These are phyloP conservation scores for Diadophis punctatus DNA, from an alignment of 2,113 vertebrate genomes.

Conservation along the genomic window DNA sequence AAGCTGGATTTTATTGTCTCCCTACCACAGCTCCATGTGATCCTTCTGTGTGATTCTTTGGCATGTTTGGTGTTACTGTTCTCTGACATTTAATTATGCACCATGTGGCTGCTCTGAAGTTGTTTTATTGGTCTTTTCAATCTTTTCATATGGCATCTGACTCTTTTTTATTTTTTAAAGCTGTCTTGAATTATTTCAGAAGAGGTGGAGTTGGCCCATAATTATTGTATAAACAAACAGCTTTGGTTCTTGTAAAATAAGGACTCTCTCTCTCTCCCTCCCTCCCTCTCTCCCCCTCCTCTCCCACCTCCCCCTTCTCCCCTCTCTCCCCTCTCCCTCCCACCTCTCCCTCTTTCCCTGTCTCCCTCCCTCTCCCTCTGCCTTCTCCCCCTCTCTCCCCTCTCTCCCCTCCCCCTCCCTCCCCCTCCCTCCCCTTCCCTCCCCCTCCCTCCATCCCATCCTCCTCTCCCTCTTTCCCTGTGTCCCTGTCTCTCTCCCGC, in stretches of 20 bases:
- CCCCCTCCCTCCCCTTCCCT: too few species aligned
- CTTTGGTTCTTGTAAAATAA: background rate
- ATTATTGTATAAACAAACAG: background rate
- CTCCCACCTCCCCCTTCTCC: too few species aligned
- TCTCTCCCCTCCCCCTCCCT: too few species aligned
- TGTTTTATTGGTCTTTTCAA: background rate
- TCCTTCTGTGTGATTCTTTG: background rate
- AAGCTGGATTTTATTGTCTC: background rate
- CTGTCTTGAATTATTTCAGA: background rate
- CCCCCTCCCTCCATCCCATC: too few species aligned
- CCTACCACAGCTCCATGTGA: background rate
- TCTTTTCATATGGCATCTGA: background rate
- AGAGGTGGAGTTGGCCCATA: background rate
- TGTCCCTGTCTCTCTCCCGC: accelerated
- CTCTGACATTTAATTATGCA: background rate
- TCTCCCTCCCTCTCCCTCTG: background rate
- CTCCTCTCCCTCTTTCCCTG: background rate
- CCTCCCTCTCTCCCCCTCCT: too few species aligned
- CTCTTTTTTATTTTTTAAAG: background rate
- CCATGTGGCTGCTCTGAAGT: background rate
- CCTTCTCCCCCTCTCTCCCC: too few species aligned
- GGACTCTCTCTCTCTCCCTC: too few species aligned
- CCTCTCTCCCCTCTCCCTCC: too few species aligned
- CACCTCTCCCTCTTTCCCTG: too few species aligned
- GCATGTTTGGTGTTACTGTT: background rate